Evolutionary conservation across 2,888 invertebrate species (phyloP).

Genomic region (Sturmia bella): DNA sequence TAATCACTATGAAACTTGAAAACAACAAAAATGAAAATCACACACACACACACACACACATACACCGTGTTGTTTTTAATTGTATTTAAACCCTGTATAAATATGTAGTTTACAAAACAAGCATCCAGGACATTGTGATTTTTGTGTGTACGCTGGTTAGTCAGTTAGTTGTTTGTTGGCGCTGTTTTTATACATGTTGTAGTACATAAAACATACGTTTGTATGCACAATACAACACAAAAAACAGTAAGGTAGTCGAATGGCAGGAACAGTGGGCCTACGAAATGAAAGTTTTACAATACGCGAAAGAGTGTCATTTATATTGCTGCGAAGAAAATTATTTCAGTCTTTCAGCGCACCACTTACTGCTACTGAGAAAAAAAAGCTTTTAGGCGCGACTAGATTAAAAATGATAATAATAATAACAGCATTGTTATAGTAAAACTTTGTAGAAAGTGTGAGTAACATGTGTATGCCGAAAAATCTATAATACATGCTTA

Average conservation of each 20-base stretch:
- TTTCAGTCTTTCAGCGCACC: too few species aligned
- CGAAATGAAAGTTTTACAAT: too few species aligned
- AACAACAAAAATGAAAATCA: constrained; percentile 48
- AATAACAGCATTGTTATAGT: too few species aligned
- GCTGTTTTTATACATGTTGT: constrained; percentile 72
- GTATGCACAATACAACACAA: constrained; percentile 59
- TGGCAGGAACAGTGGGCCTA: constrained; percentile 51
- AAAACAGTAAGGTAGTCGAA: constrained; percentile 35
- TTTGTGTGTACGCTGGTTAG: background rate
- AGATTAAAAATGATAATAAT: too few species aligned
- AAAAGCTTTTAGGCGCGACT: too few species aligned
- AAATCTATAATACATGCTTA: too few species aligned
- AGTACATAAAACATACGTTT: constrained; percentile 53
- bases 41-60: too few species aligned
- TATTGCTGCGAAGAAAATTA: too few species aligned
- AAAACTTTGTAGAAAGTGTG: too few species aligned
- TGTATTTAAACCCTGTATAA: constrained; percentile 57
- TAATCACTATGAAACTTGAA: constrained; percentile 31
- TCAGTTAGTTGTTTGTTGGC: constrained; percentile 54
- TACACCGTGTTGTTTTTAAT: constrained; percentile 62
- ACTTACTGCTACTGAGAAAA: too few species aligned
- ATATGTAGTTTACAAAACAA: constrained; percentile 67
- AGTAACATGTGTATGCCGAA: too few species aligned
- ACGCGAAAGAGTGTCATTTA: too few species aligned
- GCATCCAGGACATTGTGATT: constrained; percentile 48